These are phyloP conservation scores for Elymnias hypermnestra DNA, from an alignment of 1,140 invertebrate genomes.

Conservation along the genomic window DNA sequence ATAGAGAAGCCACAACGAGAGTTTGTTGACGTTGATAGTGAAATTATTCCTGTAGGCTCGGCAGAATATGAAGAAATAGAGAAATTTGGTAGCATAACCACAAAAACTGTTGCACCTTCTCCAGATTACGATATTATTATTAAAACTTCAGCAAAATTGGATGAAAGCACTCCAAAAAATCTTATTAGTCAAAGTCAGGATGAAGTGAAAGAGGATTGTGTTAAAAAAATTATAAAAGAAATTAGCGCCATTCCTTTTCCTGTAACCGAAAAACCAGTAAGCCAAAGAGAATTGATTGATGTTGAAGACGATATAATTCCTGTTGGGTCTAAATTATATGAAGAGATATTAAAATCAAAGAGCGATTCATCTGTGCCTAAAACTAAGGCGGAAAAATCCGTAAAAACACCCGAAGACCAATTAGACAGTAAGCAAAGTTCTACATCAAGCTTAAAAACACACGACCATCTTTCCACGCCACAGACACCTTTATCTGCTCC, in stretches of 20 bases:
- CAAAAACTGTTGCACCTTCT: constrained; percentile 18
- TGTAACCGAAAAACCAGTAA: constrained; percentile 47
- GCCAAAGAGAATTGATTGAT: constrained; percentile 64
- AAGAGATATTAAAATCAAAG: constrained; percentile 71
- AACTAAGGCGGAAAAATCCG: constrained; percentile 60
- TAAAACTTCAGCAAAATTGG: constrained; percentile 29
- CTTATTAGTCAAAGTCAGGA: background rate
- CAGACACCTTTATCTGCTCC: constrained; percentile 79
- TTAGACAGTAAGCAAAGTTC: constrained; percentile 67
- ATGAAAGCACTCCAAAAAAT: constrained; percentile 32
- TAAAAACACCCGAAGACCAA: constrained; percentile 45
- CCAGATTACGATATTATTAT: constrained; percentile 30
- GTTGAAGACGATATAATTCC: constrained; percentile 68
- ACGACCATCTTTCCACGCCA: constrained; percentile 72
- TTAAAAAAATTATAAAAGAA: constrained; percentile 51
- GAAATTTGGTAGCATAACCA: constrained; percentile 36
- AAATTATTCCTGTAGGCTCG: constrained; percentile 69
- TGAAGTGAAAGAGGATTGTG: constrained; percentile 46
- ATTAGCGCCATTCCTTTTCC: constrained; percentile 55
- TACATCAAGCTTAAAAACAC: constrained; percentile 67
- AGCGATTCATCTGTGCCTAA: constrained; percentile 68
- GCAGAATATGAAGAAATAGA: constrained; percentile 66
- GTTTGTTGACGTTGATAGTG: constrained; percentile 68
- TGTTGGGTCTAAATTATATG: constrained; percentile 61
- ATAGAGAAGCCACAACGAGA: constrained; percentile 50